Evolutionary conservation across 2,113 vertebrate genomes (phyloP), one percentile per base, ranked within the genome.

Genomic region (Sturnus vulgaris): DNA sequence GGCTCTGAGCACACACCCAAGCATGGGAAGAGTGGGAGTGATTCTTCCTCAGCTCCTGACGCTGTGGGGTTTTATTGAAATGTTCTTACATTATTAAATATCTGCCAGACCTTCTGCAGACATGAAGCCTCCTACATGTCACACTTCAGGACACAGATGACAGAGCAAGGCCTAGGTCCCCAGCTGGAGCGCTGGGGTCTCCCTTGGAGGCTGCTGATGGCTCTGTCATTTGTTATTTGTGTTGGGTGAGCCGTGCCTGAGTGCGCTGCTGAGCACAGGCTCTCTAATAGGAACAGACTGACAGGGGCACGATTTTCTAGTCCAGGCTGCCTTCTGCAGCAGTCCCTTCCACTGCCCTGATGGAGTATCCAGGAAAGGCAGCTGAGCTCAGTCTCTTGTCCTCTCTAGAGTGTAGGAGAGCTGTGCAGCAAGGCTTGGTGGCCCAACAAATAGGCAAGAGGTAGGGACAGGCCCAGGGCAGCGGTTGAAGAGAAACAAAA

Each of bases 21-120:
- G 46, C 15, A 15, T 1, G 3, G 46, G 5, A 20, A 12, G 4
- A 7, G 9, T 13, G 31, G 3, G 2, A 20, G 7, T 8, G 21
- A 2, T 61, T 44, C 27, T 50, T 83, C 44, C 55, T 7, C 28
- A 25, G 46, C 23, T 56, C 37, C 76, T 64, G 19, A 12, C 2
- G 3, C 69, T 30, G 24, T 25, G 60, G 37, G 59, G 6, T 60
- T 85, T 82, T 57, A 61, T 37, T 90, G 35, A 69, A 65, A 25
- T 28, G 15, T 60, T 82, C 63, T 69, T 94, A 37, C 35, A 49
- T 84, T 73, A 66, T 81, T 66, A 40, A 91, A 61, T 60, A 64
- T 16, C n/a, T 86, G 56, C 52, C 75, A 82, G 71, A 15, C 18
- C 9, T 65, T 78, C 77, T 79, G 49, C 35, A 77, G 88, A 70